Base-by-base conservation (phyloP, 2,888 invertebrate genomes). In the Spisula subtruncata region DNA sequence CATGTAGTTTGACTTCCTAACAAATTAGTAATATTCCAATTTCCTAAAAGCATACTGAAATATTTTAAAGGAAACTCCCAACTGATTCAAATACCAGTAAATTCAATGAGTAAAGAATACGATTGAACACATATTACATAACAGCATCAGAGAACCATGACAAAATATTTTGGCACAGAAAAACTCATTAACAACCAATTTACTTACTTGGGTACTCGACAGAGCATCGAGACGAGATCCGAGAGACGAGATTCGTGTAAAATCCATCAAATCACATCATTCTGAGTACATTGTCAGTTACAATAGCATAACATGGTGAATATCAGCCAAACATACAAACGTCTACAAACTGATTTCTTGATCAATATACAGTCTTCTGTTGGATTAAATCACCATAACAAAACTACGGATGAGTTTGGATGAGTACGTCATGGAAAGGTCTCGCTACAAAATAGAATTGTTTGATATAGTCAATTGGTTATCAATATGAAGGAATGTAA, bases 131-230 rank as follows among this genome's bases (percentile, higher is more conserved):
- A 8, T 66, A 66, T 66, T 66, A 66, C 25, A 66, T 66, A 66
- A 66, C 60, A 66, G 10, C 5, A 10, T n/a, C 60, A 66, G 25
- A 66, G 60, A 66, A 66, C 60, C 60, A 0, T 66, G 60, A 66
- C 60, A 66, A 66, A 51, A 66, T 66, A 66, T n/a, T 25, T 66
- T 66, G 60, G 60, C 60, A 66, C 25, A 66, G 25, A 66, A 66
- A n/a, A 66, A 25, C 60, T 66, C 25, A 66, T 25, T 66, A 66
- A 66, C 60, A n/a, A 66, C 60, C 2, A 25, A n/a, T 66, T 25
- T 66, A 66, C 60, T 66, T 66, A 66, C 60, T 66, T 66, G 41
- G 60, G 12, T 66, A 66, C 25, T 25, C n/a, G n/a, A n/a, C n/a
- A n/a, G n/a, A n/a, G n/a, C n/a, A n/a, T n/a, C n/a, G n/a, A n/a